Evolutionary conservation across 2,797 vertebrate species (phyloP).

Genomic region (Kryptolebias ocellatus): DNA sequence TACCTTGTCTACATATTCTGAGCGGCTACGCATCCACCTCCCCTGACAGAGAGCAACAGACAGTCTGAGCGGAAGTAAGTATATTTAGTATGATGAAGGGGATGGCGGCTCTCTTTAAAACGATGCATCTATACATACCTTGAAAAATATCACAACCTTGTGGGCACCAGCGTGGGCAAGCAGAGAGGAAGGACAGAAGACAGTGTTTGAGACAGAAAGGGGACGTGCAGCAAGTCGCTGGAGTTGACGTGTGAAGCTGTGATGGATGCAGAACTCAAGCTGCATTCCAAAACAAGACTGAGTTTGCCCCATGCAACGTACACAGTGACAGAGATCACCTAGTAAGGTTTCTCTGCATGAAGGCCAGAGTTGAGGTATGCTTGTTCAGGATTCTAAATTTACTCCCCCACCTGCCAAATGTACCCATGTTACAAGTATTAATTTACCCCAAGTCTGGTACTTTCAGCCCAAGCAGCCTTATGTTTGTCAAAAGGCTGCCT

Average conservation of each 20-base stretch:
- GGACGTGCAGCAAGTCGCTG: conserved; percentile 37
- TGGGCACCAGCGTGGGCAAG: conserved; percentile 74
- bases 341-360: too few relatives aligned
- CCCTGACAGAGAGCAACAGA: background rate
- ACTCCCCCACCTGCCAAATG: too few relatives aligned
- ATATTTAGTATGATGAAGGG: conserved; percentile 35
- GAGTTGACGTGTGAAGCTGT: conserved; percentile 10
- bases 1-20: too few relatives aligned
- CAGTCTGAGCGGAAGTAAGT: conserved; percentile 11
- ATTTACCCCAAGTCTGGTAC: too few relatives aligned
- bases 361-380: too few relatives aligned
- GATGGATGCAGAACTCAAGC: conserved; percentile 18
- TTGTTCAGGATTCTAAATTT: too few relatives aligned
- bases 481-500: too few relatives aligned
- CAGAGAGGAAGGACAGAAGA: conserved; percentile 80
- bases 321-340: background rate
- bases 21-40: too few relatives aligned
- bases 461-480: too few relatives aligned
- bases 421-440: too few relatives aligned
- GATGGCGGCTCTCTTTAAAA: conserved; percentile 32
- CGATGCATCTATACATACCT: conserved; percentile 80
- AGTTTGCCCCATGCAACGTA: conserved; percentile 14
- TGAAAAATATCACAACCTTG: conserved; percentile 86
- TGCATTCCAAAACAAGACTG: conserved; percentile 21
- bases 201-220: conserved; percentile 70